Evolutionary conservation across 2,113 vertebrate genomes (phyloP), one percentile per base, ranked within the genome.

Genomic region (Chionis minor): DNA sequence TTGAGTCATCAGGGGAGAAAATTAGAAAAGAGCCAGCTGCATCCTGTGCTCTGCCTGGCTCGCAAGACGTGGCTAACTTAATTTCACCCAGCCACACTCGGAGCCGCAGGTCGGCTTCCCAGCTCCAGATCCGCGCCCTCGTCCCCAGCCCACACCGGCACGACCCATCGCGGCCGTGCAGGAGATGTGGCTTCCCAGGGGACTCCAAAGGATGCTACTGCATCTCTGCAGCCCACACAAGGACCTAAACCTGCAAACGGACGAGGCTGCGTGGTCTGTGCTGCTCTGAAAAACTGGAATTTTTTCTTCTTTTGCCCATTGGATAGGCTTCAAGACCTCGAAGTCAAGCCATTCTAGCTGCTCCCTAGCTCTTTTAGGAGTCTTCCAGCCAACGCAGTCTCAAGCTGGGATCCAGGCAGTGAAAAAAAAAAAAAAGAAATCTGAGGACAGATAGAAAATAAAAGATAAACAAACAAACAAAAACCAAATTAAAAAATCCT

Each of bases 71-170:
- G 10, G 24, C 4, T 69, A 30, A 55, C n/a, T 67, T 59, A 20
- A 70, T 77, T 83, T 55, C 4, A 1, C 14, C 47, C 80, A 19
- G 45, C 44, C 6, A 0, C 10, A 22, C 44, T 40, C 3, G 1
- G 66, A 63, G 47, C 19, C 2, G 2, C 4, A 2, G 56, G 38
- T 47, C 2, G 1, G 33, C 71, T 55, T 61, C 47, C 38, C 12
- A 1, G 23, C 8, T n/a, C 45, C 55, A n/a, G 45, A 28, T 33
- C 45, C 40, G 27, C 5, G 0, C 14, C 44, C 44, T 67, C 18
- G 2, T 12, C 38, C 35, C 32, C 69, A 38, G 49, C 32, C 30
- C 5, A 3, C 28, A n/a, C 56, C 8, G 2, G n/a, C 0, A 1
- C 18, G 27, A 66, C 69, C 51, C 14, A 1, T 19, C 8, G 1